Base-by-base conservation (phyloP, 2,888 invertebrate genomes). In the Drosophila niveifrons region DNA sequence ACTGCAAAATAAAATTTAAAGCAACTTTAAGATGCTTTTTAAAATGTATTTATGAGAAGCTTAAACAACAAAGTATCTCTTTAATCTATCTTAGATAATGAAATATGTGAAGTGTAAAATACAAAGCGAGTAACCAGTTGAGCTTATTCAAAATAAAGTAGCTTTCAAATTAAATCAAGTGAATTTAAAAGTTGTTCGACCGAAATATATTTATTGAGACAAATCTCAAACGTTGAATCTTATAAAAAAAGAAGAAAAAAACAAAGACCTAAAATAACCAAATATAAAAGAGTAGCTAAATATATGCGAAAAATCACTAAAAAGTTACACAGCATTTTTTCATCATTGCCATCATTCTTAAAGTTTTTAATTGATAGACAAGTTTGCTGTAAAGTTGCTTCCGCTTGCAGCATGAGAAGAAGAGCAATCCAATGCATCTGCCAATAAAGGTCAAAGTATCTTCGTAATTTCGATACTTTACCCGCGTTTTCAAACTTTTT, bases 311-410 rank as follows among this genome's bases (percentile, higher is more conserved):
- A 10, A 3, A 31, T 11, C 31, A 31, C 3, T 31, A 31, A 31
- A 31, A 31, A 31, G 11, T 31, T 31, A 9, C 10, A 31, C 9
- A 31, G 3, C 1, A 31, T 31, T 11, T 11, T 31, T 10, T 31
- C 31, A 3, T 10, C 31, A 3, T 10, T 31, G 31, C 31, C 31
- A 10, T 31, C 31, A 31, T 18, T 36, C n/a, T 51, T 11, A 11
- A 52, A 41, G 46, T 17, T 31, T 18, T 47, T 56, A 59, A 66
- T 71, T 72, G 13, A 44, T 23, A 36, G 13, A 36, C 3, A 53
- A 46, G 23, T 18, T 28, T 9, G 36, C 3, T 17, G 9, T 10
- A 53, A 48, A 53, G 11, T 43, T 36, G 34, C 59, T 36, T 41
- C 28, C 46, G 39, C 9, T 15, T 39, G 36, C 36, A 39, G n/a